A percentile compares a stretch with the other conserved stretches of the same genome.
Evolutionary conservation across 2,797 vertebrate species (phyloP).

Genomic region (Rhabdomys pumilio): DNA sequence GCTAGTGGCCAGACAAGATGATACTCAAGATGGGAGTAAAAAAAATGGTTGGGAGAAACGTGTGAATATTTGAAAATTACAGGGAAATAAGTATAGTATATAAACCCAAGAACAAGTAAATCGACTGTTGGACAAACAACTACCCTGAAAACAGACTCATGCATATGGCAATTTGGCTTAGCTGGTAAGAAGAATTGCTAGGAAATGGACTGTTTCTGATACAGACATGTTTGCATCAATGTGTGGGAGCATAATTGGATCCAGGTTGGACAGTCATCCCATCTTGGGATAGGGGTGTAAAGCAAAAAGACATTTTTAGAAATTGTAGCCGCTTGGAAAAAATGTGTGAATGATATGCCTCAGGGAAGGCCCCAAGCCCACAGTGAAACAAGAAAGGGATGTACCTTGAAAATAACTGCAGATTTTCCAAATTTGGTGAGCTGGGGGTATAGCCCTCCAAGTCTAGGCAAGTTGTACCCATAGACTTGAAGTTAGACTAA

Average conservation of each 20-base stretch:
- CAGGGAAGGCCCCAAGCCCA: background rate
- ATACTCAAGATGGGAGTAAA: background rate
- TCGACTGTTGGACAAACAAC: background rate
- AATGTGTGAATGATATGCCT: background rate
- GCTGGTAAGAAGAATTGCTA: background rate
- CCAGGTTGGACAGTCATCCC: background rate
- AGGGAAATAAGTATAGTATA: background rate
- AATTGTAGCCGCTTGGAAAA: background rate
- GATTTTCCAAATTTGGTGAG: background rate
- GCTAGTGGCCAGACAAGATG: background rate
- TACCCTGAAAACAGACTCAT: background rate
- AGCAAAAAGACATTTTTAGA: background rate
- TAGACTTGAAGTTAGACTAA: background rate
- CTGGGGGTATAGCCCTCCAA: background rate
- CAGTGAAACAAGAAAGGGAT: background rate
- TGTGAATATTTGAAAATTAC: slow-evolving; percentile 43
- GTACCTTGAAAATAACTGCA: background rate
- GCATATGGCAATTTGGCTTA: background rate
- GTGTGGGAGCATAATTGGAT: background rate
- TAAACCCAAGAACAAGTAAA: background rate
- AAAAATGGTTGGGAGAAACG: background rate
- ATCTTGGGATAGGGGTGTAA: background rate
- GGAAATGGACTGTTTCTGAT: background rate
- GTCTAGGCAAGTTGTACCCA: background rate
- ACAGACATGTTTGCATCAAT: background rate